Evolutionary conservation across 2,888 invertebrate species (phyloP).

Genomic region (Amphipyra tragopoginis): DNA sequence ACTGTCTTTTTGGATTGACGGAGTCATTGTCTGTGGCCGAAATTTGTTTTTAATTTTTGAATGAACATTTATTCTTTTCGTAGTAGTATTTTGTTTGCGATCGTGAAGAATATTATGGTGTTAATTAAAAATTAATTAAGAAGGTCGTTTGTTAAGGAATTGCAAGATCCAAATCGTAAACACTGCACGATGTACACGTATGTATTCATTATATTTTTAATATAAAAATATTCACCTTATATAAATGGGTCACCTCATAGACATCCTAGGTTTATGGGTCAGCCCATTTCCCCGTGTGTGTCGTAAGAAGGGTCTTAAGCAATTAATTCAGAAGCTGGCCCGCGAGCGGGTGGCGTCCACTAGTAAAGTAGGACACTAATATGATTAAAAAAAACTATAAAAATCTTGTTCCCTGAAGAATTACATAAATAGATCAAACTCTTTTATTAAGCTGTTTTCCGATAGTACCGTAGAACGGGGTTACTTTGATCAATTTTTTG

Average conservation of each 20-base stretch:
- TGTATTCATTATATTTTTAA: not conserved
- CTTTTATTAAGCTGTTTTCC: too few species aligned
- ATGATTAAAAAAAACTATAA: too few species aligned
- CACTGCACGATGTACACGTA: slow-evolving; percentile 1
- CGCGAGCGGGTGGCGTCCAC: too few species aligned
- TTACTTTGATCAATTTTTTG: too few species aligned
- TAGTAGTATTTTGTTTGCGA: not conserved
- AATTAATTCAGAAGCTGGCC: too few species aligned
- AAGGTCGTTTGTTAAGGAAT: not conserved
- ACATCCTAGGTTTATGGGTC: not conserved
- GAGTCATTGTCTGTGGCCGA: not conserved
- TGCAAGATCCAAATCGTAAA: not conserved
- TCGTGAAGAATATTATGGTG: not conserved
- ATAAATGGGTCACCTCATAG: not conserved
- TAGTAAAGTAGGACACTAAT: too few species aligned
- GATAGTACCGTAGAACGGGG: too few species aligned
- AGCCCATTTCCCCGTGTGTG: not conserved
- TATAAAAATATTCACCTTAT: too few species aligned
- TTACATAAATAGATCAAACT: too few species aligned
- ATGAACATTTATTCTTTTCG: too few species aligned
- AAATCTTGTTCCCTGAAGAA: too few species aligned
- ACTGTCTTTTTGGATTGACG: slow-evolving; percentile 6
- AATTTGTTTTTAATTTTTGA: not conserved
- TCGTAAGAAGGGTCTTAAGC: too few species aligned
- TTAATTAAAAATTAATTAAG: not conserved